Conservation (phyloP, 2,888 invertebrate genomes). For the Protula sp. region DNA sequence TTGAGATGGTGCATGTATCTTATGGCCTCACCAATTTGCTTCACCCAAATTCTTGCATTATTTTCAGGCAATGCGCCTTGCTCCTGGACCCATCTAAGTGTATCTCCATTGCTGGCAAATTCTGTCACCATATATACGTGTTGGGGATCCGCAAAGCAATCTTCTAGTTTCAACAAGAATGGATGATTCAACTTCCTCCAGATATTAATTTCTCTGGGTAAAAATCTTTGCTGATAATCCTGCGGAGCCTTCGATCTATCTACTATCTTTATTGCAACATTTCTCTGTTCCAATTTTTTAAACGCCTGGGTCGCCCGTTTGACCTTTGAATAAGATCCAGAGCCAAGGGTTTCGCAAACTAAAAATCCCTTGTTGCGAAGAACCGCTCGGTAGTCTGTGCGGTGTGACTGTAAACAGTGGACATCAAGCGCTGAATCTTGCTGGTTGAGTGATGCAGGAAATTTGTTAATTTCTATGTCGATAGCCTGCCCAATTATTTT, state of each 20-base stretch:
- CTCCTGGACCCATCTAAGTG: slow-evolving; percentile 52
- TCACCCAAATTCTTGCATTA: slow-evolving; percentile 43
- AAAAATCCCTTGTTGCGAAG: slow-evolving; percentile 44
- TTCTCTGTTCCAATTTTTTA: slow-evolving; percentile 1
- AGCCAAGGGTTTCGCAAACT: slow-evolving; percentile 42
- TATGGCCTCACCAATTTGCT: slow-evolving; percentile 39
- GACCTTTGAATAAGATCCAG: slow-evolving; percentile 49
- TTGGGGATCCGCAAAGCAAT: slow-evolving; percentile 26
- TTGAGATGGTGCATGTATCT: slow-evolving; percentile 52
- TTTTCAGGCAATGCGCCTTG: slow-evolving; percentile 51
- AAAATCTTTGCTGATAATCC: slow-evolving; percentile 33
- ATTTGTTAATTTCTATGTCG: too few species aligned
- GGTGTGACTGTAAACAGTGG: too few species aligned
- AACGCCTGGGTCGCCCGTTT: slow-evolving; percentile 15
- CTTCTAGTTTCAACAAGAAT: slow-evolving; percentile 29
- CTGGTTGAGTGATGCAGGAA: too few species aligned
- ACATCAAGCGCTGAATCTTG: too few species aligned
- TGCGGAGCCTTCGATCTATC: slow-evolving; percentile 29
- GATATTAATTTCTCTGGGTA: slow-evolving; percentile 35
- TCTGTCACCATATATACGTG: slow-evolving; percentile 54
- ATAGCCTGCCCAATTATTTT: too few species aligned
- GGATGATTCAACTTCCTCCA: slow-evolving; percentile 33
- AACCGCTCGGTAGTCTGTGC: slow-evolving; percentile 12
- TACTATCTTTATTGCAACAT: slow-evolving; percentile 32
- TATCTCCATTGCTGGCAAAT: slow-evolving; percentile 53